phyloP scores from a whole-genome alignment of 2,113 vertebrate species.

The Silurus glanis region DNA sequence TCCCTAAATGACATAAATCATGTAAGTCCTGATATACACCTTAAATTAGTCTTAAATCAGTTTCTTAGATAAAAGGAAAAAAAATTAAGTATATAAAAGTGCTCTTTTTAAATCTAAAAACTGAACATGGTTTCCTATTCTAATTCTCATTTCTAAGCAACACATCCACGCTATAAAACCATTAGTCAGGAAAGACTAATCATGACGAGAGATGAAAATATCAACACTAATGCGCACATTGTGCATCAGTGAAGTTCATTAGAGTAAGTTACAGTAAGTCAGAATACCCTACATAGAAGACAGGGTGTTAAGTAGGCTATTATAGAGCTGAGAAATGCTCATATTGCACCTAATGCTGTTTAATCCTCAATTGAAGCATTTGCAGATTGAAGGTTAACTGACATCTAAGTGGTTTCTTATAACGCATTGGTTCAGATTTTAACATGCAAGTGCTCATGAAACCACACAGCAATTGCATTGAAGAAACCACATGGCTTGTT shows the following conservation, averaged over 20 bases:
- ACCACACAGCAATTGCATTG: not conserved
- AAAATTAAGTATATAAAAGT: too few relatives aligned
- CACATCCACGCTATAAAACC: not conserved
- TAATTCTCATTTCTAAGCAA: not conserved
- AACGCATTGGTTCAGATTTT: not conserved
- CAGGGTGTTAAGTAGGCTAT: not conserved
- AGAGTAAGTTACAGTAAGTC: not conserved
- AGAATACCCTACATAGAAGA: not conserved
- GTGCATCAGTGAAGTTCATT: not conserved
- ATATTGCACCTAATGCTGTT: not conserved
- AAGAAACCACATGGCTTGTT: not conserved
- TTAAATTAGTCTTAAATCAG: too few relatives aligned
- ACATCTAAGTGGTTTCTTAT: not conserved
- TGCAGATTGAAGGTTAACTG: not conserved
- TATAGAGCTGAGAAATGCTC: not conserved
- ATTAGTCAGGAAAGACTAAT: not conserved
- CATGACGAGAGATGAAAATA: not conserved
- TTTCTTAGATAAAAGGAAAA: too few relatives aligned
- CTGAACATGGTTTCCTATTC: not conserved
- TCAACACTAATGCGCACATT: not conserved
- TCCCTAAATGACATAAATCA: too few relatives aligned
- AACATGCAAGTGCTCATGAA: not conserved
- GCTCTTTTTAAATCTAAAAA: not conserved
- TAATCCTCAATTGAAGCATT: not conserved
- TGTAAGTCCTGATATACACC: too few relatives aligned